Evolutionary conservation across 2,113 vertebrate genomes (phyloP), one percentile per base, ranked within the genome.

Genomic region (Aegotheles bennettii): DNA sequence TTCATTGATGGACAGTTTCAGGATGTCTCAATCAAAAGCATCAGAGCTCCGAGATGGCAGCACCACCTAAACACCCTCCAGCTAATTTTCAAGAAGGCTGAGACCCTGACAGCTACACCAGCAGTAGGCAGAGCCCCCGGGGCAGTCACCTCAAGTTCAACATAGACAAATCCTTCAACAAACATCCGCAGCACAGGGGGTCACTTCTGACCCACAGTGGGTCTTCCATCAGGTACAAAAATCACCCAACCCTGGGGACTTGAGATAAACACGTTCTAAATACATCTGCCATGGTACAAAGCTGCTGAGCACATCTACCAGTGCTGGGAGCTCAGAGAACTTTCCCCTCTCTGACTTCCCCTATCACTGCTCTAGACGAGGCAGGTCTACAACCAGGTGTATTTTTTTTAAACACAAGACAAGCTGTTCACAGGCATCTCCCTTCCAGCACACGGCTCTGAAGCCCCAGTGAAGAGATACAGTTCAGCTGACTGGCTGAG

Each of bases 61-160:
- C 65, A 87, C 11, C 36, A 59, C 16, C 38, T 45, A 13, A 82
- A 57, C 33, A 38, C 45, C 20, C 33, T 47, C 0, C 0, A 85
- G 25, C 6, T 83, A 25, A 35, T 54, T 50, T 79, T 16, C 78
- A 16, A 78, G 69, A 26, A 53, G 61, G 14, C 14, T 45, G 60
- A 70, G 88, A 89, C 31, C n/a, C 16, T 24, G 53, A 54, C 35
- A 48, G 8, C 18, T 15, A 19, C 5, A 56, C 4, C 2, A 0
- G 0, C 5, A 4, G 23, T 1, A 51, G 0, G 0, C 9, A 9
- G 21, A 74, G 33, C 21, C 61, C 48, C 3, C 2, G 2, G 31
- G 18, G 38, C 29, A 26, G 26, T 33, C 18, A 0, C 57, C 36
- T 24, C 1, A 0, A 24, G 18, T 68, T 67, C 70, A 60, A 10